Evolutionary conservation across 2,113 vertebrate genomes (phyloP), one percentile per base, ranked within the genome.

Genomic region (Arenaria interpres): DNA sequence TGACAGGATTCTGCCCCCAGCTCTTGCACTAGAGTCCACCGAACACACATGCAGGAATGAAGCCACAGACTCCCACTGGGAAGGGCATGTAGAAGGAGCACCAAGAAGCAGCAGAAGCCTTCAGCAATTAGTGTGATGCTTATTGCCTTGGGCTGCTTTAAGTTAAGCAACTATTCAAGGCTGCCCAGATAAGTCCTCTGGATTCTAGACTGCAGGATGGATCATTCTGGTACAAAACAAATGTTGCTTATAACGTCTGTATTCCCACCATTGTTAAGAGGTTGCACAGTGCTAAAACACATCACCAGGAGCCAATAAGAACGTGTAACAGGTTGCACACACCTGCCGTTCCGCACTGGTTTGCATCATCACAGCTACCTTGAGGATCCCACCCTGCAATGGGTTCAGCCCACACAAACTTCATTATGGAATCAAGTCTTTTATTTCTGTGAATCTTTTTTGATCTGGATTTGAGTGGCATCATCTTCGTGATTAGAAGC

Each of bases 381-480:
- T 51, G 28, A 80, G 91, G 80, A 79, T 85, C 53, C 91, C 60
- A 62, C 77, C 66, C 90, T 71, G 91, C 91, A 30, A 14, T 53
- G 21, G 81, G 6, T 64, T 69, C 94, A 85, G 12, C 81, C 90
- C 92, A 91, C 94, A 94, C 74, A 88, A 71, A 69, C 81, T 66
- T 46, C 75, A 10, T 1, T 46, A 90, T 28, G 63, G 82, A 89
- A 81, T 33, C 39, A 19, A 41, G 56, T 5, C 74, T 76, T 71
- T 77, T 57, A 73, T 89, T 88, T 60, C 93, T 53, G 63, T 82
- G 89, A 66, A 91, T 93, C 80, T 57, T 76, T 82, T 79, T 62
- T 82, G 81, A 62, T 95, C 93, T 39, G 69, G 80, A 85, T 91
- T 82, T 94, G 95, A 96, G 95, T 88, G 87, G 95, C 95, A 96